phyloP scores from a whole-genome alignment of 2,888 invertebrate genomes.

The Beris chalybata region DNA sequence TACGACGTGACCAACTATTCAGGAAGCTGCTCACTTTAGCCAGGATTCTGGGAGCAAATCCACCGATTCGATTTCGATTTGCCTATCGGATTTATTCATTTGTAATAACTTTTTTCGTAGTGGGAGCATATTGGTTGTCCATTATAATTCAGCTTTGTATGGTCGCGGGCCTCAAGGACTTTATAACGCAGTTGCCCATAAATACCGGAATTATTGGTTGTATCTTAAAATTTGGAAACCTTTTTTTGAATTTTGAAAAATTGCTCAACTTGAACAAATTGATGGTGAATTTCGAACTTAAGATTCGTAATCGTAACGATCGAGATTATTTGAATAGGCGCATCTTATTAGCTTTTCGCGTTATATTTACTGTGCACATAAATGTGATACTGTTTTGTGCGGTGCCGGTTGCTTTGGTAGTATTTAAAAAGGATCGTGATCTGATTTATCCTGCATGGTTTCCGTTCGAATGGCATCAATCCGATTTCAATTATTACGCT shows the following conservation, averaged over 20 bases:
- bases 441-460: conserved; percentile 7
- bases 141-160: no score
- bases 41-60: no score
- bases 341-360: not conserved
- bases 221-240: conserved; percentile 1
- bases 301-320: not conserved
- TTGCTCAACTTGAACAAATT: not conserved
- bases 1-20: no score
- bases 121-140: no score
- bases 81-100: no score
- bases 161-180: no score
- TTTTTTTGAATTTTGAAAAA: not conserved
- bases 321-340: conserved; percentile 2
- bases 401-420: not conserved
- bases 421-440: not conserved
- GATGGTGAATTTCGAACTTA: not conserved
- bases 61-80: no score
- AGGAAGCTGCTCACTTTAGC: no score
- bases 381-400: not conserved
- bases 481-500: not conserved
- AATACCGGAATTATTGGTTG: not conserved
- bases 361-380: not conserved
- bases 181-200: no score
- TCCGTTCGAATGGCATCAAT: conserved; percentile 2
- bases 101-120: no score